A percentile compares a stretch with the other conserved stretches of the same genome.
phyloP scores from a whole-genome alignment of 2,113 vertebrate genomes.

The Gopherus flavomarginatus region DNA sequence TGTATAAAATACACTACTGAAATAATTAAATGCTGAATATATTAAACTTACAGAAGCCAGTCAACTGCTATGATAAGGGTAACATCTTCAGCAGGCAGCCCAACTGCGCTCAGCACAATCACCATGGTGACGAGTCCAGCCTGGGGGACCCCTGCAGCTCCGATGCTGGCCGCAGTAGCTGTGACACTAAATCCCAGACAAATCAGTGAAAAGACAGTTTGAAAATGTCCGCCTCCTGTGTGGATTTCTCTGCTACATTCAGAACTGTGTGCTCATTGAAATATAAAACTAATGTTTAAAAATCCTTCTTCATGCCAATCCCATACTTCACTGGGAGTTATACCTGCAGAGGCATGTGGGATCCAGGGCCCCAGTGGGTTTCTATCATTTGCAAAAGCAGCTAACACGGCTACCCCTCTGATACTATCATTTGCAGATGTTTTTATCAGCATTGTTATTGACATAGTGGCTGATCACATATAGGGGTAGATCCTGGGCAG shows the following conservation, averaged over 20 bases:
- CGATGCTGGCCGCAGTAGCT: conserved; percentile 95
- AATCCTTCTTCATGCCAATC: not conserved
- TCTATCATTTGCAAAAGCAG: not conserved
- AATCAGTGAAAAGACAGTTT: conserved; percentile 41
- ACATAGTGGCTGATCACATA: not conserved
- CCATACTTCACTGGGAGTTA: not conserved
- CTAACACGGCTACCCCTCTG: no score
- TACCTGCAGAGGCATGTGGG: not conserved
- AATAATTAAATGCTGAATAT: not conserved
- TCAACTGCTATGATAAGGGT: conserved; percentile 97
- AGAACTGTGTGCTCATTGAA: not conserved
- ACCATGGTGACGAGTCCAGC: conserved; percentile 99
- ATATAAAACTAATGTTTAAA: not conserved
- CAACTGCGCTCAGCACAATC: conserved; percentile 95
- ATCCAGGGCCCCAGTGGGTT: not conserved
- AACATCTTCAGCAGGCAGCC: conserved; percentile 93
- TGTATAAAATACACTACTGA: not conserved
- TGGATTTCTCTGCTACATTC: not conserved
- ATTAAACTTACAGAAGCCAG: conserved; percentile 95
- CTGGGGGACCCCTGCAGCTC: conserved; percentile 96
- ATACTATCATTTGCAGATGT: not conserved
- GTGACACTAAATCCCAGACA: conserved; percentile 85
- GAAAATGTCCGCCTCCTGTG: not conserved
- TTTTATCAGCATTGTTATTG: not conserved
- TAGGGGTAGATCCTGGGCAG: not conserved